A percentile compares a stretch with the other conserved stretches of the same genome.
phyloP scores from a whole-genome alignment of 2,888 invertebrate species.

The Agonopterix arenella region DNA sequence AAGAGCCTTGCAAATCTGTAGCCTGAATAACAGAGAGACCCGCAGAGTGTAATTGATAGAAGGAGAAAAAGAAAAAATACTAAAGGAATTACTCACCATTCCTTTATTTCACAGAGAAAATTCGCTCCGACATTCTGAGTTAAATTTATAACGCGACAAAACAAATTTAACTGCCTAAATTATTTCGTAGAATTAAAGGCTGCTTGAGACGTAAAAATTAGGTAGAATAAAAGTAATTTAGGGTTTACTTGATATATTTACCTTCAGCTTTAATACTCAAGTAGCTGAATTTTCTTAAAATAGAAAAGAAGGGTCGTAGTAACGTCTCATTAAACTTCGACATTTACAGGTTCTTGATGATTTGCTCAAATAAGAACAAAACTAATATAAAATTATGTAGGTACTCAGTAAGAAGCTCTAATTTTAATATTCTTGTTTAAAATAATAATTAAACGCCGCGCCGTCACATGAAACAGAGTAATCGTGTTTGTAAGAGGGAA shows the following conservation, averaged over 20 bases:
- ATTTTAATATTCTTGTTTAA: too few species aligned
- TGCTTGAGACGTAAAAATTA: constrained; percentile 14
- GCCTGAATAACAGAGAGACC: constrained; percentile 46
- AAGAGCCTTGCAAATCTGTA: constrained; percentile 30
- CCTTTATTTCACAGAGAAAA: constrained; percentile 32
- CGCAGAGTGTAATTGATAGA: constrained; percentile 10
- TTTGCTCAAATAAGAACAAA: too few species aligned
- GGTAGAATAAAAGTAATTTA: too few species aligned
- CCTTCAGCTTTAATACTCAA: not conserved
- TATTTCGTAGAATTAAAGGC: constrained; percentile 20
- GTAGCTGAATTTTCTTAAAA: too few species aligned
- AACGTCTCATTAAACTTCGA: too few species aligned
- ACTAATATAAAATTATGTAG: too few species aligned
- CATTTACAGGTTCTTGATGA: too few species aligned
- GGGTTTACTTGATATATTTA: not conserved
- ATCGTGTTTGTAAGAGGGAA: too few species aligned
- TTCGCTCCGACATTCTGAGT: constrained; percentile 22
- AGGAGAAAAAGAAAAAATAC: constrained; percentile 23
- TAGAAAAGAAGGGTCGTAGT: too few species aligned
- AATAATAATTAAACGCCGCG: too few species aligned
- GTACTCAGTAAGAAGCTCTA: too few species aligned
- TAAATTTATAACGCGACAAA: constrained; percentile 32
- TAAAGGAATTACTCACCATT: constrained; percentile 27
- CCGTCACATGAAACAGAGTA: too few species aligned
- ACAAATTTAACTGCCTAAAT: constrained; percentile 26